These are phyloP conservation scores for Doryteuthis pealeii DNA, from an alignment of 1,140 invertebrate genomes.

Conservation along the genomic window DNA sequence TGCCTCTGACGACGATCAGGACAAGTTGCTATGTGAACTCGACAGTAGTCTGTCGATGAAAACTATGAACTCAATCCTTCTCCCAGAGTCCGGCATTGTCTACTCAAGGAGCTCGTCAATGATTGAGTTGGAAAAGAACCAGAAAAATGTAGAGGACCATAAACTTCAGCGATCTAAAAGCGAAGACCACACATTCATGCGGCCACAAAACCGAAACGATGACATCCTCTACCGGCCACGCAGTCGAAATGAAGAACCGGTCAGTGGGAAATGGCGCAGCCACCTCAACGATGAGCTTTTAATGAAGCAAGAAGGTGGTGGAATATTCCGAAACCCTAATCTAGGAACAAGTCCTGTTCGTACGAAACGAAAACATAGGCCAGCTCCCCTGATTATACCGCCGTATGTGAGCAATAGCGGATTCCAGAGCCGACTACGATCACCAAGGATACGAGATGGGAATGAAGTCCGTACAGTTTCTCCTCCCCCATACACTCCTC, in stretches of 20 bases:
- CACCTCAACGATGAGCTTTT: constrained; percentile 38
- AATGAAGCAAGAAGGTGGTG: constrained; percentile 62
- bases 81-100: background rate
- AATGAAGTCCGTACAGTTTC: constrained; percentile 51
- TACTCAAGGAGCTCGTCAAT: background rate
- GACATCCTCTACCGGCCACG: constrained; percentile 37
- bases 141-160: constrained; percentile 49
- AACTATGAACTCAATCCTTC: background rate
- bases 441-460: constrained; percentile 62
- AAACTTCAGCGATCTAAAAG: constrained; percentile 44
- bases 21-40: background rate
- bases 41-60: background rate
- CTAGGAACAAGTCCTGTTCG: constrained; percentile 52
- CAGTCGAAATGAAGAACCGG: constrained; percentile 37
- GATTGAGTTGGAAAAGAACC: background rate
- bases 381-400: constrained; percentile 66
- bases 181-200: constrained; percentile 46
- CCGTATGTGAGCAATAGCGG: constrained; percentile 62
- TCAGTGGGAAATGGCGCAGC: constrained; percentile 34
- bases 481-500: constrained; percentile 76
- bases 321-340: constrained; percentile 76
- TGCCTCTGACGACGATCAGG: background rate
- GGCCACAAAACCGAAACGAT: constrained; percentile 47
- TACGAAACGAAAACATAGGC: constrained; percentile 67
- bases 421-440: constrained; percentile 64